Percentiles rank a stretch among this genome's conserved stretches.
phyloP scores from a whole-genome alignment of 2,113 vertebrate genomes.

The Phaethon lepturus region DNA sequence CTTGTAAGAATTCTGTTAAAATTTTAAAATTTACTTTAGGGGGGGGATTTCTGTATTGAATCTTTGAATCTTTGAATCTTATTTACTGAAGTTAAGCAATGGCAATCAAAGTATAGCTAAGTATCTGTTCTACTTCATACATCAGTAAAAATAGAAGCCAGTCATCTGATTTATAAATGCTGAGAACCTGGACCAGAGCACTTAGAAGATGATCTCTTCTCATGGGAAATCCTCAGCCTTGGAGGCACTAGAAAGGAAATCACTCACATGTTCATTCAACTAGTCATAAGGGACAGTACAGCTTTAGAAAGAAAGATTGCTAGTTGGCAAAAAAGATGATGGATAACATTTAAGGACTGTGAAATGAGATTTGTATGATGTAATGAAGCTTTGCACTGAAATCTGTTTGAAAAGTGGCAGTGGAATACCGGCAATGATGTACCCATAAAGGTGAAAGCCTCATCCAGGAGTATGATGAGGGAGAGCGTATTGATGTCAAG shows the following conservation, averaged over 20 bases:
- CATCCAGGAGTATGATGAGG: neutral
- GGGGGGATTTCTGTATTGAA: neutral
- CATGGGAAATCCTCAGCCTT: conserved; percentile 14
- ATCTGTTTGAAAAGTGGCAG: neutral
- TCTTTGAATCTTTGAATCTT: neutral
- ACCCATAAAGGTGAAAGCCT: neutral
- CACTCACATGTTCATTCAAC: conserved; percentile 9
- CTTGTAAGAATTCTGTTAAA: neutral
- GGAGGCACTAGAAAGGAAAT: conserved; percentile 18
- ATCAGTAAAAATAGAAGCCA: neutral
- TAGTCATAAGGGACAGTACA: neutral
- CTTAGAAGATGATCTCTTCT: conserved; percentile 19
- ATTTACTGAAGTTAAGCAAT: neutral
- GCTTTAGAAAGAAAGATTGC: conserved; percentile 19
- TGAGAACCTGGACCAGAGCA: neutral
- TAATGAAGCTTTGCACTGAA: neutral
- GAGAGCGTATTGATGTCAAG: neutral
- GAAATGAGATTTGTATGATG: conserved; percentile 1
- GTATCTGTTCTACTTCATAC: neutral
- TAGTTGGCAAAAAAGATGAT: neutral
- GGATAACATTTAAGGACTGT: neutral
- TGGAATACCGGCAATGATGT: neutral
- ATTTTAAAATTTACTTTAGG: neutral
- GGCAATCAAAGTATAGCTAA: neutral
- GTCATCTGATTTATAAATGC: neutral